Evolutionary conservation across 2,888 invertebrate genomes (phyloP), one percentile per base, ranked within the genome.

Genomic region (Cryptocephalus moraei): DNA sequence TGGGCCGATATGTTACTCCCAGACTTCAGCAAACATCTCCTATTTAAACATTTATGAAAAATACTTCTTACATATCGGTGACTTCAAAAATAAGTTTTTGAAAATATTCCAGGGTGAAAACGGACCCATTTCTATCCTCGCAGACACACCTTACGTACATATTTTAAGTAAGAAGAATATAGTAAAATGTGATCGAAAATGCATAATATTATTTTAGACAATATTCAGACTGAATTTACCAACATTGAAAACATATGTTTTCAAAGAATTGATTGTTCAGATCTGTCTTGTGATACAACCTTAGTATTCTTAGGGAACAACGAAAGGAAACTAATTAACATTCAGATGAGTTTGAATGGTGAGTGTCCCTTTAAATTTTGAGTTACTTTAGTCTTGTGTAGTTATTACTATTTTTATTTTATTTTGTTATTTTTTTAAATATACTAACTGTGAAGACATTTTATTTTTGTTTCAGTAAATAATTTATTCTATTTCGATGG

Each of bases 1-100:
- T 70, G 96, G 96, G 0, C 85, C 84, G 61, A 81, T 87, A 1
- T 97, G 97, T 69, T 81, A 91, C 54, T 87, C 90, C 32, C 77
- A 77, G 57, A 82, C 84, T 10, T 74, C 72, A 1, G 64, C 76
- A 32, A 77, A 83, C 44, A 74, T 94, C 46, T 90, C 92, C 0
- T 85, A 89, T 4, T 76, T 83, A 44, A 83, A 82, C 54, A 76
- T 91, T 34, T 79, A 87, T 52, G 82, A 83, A 10, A 82, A 83
- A 62, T 66, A 70, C 34, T 56, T 72, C 0, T 59, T 92, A 9
- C 73, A 85, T 61, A 14, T 58, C 45, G 65, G 72, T 1, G 52
- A 57, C 8, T 64, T 81, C 43, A 54, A 57, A 14, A 43, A 68
- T 32, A 56, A 65, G 31, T 64, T 73, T 44, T 49, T 54, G 31